Percentiles rank a stretch among this genome's conserved stretches.
phyloP scores from a whole-genome alignment of 2,888 invertebrate genomes.

The Chloroclystis v-ata region DNA sequence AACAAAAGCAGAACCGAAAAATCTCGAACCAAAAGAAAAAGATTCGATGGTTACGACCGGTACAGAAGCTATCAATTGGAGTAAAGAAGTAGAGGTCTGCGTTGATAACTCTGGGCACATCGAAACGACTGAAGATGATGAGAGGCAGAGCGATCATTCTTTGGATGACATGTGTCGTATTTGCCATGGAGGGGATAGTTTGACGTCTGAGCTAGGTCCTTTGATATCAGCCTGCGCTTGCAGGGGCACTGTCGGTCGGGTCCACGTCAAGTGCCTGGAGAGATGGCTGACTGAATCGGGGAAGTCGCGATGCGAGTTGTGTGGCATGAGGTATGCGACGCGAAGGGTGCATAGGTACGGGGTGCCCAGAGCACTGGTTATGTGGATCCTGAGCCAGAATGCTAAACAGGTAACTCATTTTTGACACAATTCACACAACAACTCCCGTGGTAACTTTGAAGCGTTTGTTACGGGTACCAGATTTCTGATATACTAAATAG shows the following conservation, averaged over 20 bases:
- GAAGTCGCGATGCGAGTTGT: slow-evolving; percentile 84
- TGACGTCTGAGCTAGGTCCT: slow-evolving; percentile 51
- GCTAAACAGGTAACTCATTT: slow-evolving; percentile 61
- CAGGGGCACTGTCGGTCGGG: slow-evolving; percentile 83
- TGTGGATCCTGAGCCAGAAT: slow-evolving; percentile 79
- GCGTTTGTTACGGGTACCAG: too few species aligned
- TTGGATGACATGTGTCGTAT: slow-evolving; percentile 68
- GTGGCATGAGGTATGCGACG: slow-evolving; percentile 82
- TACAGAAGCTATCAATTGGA: slow-evolving; percentile 43
- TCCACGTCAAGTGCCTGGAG: slow-evolving; percentile 85
- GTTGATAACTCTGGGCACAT: slow-evolving; percentile 26
- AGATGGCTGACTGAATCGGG: slow-evolving; percentile 87
- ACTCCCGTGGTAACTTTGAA: too few species aligned
- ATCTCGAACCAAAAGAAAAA: slow-evolving; percentile 20
- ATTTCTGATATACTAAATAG: too few species aligned
- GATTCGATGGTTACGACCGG: slow-evolving; percentile 30
- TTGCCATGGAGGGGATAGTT: slow-evolving; percentile 62
- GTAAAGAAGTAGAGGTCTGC: slow-evolving; percentile 35
- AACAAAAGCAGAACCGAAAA: slow-evolving; percentile 12
- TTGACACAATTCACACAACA: background rate
- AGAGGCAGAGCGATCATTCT: slow-evolving; percentile 50
- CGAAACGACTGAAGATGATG: slow-evolving; percentile 36
- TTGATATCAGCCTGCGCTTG: slow-evolving; percentile 69
- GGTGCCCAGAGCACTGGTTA: slow-evolving; percentile 72
- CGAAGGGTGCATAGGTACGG: slow-evolving; percentile 80